Conservation (phyloP, 2,888 invertebrate species). For the Mesorhabditis sp. region DNA sequence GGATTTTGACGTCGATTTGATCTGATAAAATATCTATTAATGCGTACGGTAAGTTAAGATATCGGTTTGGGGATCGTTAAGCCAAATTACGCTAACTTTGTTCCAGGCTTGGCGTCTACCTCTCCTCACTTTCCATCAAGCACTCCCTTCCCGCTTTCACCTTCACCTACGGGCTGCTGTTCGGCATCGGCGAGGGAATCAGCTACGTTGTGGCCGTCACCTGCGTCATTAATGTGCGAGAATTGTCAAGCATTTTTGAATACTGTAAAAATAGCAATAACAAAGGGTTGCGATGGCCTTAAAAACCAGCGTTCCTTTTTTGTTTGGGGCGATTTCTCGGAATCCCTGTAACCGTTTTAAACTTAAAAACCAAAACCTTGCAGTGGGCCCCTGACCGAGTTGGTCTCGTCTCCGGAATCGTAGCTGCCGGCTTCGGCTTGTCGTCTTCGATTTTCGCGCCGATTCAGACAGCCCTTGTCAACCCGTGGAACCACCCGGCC, state of each 20-base stretch:
- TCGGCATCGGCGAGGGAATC: slow-evolving; percentile 55
- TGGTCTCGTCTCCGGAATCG: slow-evolving; percentile 53
- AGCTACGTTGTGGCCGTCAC: slow-evolving; percentile 56
- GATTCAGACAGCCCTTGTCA: slow-evolving; percentile 53
- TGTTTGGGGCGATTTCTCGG: no score
- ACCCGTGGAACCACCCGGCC: slow-evolving; percentile 47
- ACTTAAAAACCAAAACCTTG: slow-evolving; percentile 5
- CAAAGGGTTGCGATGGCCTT: neutral
- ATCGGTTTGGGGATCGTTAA: neutral
- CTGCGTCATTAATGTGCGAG: slow-evolving; percentile 49
- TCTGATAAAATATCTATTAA: no score
- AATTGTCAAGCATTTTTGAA: neutral
- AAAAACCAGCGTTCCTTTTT: no score
- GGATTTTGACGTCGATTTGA: no score
- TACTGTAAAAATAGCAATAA: neutral
- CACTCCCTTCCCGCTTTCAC: slow-evolving; percentile 46
- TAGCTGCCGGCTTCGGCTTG: slow-evolving; percentile 56
- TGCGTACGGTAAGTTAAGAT: no score
- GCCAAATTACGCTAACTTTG: neutral
- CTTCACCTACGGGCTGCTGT: slow-evolving; percentile 52
- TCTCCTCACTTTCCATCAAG: slow-evolving; percentile 48
- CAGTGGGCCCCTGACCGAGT: slow-evolving; percentile 56
- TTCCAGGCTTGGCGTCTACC: slow-evolving; percentile 45
- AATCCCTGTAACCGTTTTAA: no score
- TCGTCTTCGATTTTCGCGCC: slow-evolving; percentile 56